Conservation (phyloP, 2,113 vertebrate genomes). For the Etheostoma cragini region DNA sequence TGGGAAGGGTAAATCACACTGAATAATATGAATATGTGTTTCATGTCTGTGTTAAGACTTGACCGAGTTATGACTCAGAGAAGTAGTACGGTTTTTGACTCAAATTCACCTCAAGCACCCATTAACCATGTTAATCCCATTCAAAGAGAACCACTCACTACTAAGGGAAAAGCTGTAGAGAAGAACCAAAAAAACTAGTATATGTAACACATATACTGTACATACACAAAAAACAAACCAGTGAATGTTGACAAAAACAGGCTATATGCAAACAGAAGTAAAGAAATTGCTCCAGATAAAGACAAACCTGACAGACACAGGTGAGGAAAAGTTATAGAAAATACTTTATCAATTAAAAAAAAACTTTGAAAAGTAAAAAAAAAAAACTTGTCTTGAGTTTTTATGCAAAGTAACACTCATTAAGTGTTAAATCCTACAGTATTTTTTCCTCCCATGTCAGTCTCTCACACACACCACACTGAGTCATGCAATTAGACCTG, state of each 20-base stretch:
- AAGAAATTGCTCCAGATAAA: neutral
- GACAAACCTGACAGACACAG: neutral
- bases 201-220: neutral
- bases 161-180: neutral
- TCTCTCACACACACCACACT: constrained; percentile 49
- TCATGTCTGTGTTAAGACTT: neutral
- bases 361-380: constrained; percentile 31
- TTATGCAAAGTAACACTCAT: constrained; percentile 57
- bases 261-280: neutral
- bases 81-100: neutral
- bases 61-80: neutral
- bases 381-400: constrained; percentile 22
- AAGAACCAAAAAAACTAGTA: neutral
- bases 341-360: constrained; percentile 12
- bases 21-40: neutral
- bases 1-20: neutral
- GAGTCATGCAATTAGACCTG: constrained; percentile 78
- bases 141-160: neutral
- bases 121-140: neutral
- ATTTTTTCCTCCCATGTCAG: constrained; percentile 55
- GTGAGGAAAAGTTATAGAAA: neutral
- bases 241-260: neutral
- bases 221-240: neutral
- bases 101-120: neutral
- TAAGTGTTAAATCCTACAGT: constrained; percentile 67